These are phyloP conservation scores for Falco rusticolus DNA, from an alignment of 2,797 vertebrate species.

Conservation along the genomic window DNA sequence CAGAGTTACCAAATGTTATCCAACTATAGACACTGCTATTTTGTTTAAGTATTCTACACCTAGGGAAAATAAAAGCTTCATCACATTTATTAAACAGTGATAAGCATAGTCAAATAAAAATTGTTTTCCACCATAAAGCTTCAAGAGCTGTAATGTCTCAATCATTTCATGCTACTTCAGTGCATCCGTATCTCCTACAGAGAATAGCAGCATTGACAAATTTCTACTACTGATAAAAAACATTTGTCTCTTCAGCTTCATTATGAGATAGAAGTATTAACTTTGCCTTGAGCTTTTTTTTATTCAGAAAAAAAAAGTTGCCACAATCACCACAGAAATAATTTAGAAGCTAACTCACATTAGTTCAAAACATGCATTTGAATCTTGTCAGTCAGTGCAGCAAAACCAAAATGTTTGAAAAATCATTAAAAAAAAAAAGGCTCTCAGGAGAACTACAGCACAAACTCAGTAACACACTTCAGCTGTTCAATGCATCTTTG, in stretches of 20 bases:
- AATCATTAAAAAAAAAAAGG: neutral
- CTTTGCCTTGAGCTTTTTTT: neutral
- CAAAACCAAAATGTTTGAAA: neutral
- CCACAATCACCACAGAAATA: neutral
- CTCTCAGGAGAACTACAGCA: neutral
- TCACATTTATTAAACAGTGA: neutral
- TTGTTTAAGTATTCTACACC: neutral
- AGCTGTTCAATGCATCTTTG: neutral
- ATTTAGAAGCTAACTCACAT: neutral
- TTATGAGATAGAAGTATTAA: neutral
- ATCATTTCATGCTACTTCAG: neutral
- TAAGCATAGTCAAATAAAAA: neutral
- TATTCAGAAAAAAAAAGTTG: neutral
- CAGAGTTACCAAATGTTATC: neutral
- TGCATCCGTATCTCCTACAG: neutral
- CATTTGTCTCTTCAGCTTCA: neutral
- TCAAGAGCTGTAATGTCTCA: neutral
- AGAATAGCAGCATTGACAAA: neutral
- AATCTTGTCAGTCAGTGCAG: neutral
- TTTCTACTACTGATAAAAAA: neutral
- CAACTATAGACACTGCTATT: neutral
- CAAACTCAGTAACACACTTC: neutral
- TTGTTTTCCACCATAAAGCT: neutral
- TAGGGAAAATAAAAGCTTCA: neutral
- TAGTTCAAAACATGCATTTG: neutral